Evolutionary conservation across 2,888 invertebrate genomes (phyloP), one percentile per base, ranked within the genome.

Genomic region (Chrysina gloriosa): DNA sequence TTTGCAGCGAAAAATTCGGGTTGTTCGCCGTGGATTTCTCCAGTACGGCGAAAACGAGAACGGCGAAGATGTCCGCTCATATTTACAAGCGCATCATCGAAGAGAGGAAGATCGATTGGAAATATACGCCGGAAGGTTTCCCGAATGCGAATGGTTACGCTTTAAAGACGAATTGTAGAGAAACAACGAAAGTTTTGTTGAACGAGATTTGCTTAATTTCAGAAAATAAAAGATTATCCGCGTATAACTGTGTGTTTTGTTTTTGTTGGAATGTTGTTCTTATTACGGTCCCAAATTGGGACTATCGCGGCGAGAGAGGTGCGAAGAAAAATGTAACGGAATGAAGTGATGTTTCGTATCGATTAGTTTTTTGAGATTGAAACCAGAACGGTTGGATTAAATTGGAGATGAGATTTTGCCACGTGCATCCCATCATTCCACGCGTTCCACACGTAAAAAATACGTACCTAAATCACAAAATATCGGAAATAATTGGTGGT

Each of bases 51-150:
- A 3, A 63, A 42, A 14, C 27, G 4, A 25, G 45, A 6, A 52
- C 31, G 16, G 19, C 52, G 9, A 52, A 52, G 19, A 31, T 52
- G 31, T 52, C 52, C 1, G 52, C 52, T 34, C 31, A 31, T 31
- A 19, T 52, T 19, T 52, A 52, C 19, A 52, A 31, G 16, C 14
- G 9, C 14, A 52, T 52, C 19, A 80, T 80, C 25, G 85, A 76
- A 80, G 85, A 86, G 25, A 85, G 69, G 1, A 82, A 83, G 3
- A 81, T 82, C 3, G 79, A 78, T 0, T 77, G 76, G 47, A 76
- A 79, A 21, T 72, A 77, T 0, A 82, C 73, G 1, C 69, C 69
- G 2, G 27, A 42, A 16, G 36, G 63, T 9, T 63, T 39, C 50
- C 50, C 7, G 45, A 45, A 25, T 69, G 69, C 11, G 36, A 69